Evolutionary conservation across 2,797 vertebrate genomes (phyloP), one percentile per base, ranked within the genome.

Genomic region (Sebastes kiyomatsui): DNA sequence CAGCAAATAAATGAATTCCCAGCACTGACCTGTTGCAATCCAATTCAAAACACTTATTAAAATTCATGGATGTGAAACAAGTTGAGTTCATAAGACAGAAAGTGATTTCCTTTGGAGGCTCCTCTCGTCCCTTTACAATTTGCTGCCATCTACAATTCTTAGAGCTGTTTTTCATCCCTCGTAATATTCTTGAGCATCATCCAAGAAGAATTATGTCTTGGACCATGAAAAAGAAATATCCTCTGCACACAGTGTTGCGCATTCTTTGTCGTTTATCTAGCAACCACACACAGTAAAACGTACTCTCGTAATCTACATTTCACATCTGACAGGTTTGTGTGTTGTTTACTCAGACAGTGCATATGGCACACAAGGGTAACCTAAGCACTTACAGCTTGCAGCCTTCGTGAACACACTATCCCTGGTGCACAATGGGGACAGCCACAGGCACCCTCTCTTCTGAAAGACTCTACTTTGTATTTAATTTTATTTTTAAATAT

Each of bases 311-410:
- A 89, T 89, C 73, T 85, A 81, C 58, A 86, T 83, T 85, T 86
- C 69, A 66, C 74, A 69, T 84, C 75, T 75, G 87, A 87, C 75
- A 83, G 86, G 23, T 85, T 75, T 72, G 76, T 77, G 84, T 61
- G 72, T 75, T 75, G 75, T 87, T 88, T 86, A 85, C 59, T 72
- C 65, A 81, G 80, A 38, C 71, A 9, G 72, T 46, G 69, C 58
- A 32, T 54, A 75, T 20, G 25, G 68, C 66, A 71, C 83, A 76
- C 72, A 20, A 38, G 66, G 74, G 49, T 59, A 82, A 78, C 60
- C 69, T 77, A 60, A 54, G 67, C 70, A 67, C 67, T 67, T 81
- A 42, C 35, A 84, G 67, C 78, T 54, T 30, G 55, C 73, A 81
- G 83, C 52, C 60, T 75, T 77, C 52, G 77, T 42, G 55, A 83